These are phyloP conservation scores for Phortica variegata DNA, from an alignment of 1,140 invertebrate species.

Conservation along the genomic window DNA sequence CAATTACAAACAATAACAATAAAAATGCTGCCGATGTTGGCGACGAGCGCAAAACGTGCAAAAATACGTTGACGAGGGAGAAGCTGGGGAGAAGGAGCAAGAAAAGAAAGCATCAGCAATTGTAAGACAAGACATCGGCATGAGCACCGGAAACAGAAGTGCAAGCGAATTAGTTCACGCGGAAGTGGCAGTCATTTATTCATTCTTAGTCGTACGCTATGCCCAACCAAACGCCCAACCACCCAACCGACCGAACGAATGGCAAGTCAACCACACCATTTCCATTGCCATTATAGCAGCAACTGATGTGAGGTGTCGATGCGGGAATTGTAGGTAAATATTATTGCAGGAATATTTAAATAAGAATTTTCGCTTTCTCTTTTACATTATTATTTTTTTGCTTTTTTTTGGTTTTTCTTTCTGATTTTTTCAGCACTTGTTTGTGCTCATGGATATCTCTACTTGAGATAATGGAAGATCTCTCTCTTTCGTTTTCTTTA, in stretches of 20 bases:
- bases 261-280: no score
- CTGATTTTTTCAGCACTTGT: no score
- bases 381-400: background rate
- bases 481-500: conserved; percentile 17
- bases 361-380: conserved; percentile 34
- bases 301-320: conserved; percentile 42
- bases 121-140: no score
- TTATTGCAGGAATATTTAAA: conserved; percentile 49
- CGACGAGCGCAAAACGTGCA: background rate
- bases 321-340: conserved; percentile 48
- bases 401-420: conserved; percentile 12
- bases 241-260: background rate
- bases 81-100: conserved; percentile 23
- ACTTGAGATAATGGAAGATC: conserved; percentile 33
- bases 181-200: conserved; percentile 33
- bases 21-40: conserved; percentile 26
- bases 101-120: background rate
- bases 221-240: background rate
- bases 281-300: no score
- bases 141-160: conserved; percentile 29
- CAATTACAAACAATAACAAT: conserved; percentile 55
- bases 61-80: conserved; percentile 25
- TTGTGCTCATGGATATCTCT: conserved; percentile 1
- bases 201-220: background rate
- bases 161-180: conserved; percentile 49